Base-by-base conservation (phyloP, 2,888 invertebrate genomes). In the Xanthia icteritia region DNA sequence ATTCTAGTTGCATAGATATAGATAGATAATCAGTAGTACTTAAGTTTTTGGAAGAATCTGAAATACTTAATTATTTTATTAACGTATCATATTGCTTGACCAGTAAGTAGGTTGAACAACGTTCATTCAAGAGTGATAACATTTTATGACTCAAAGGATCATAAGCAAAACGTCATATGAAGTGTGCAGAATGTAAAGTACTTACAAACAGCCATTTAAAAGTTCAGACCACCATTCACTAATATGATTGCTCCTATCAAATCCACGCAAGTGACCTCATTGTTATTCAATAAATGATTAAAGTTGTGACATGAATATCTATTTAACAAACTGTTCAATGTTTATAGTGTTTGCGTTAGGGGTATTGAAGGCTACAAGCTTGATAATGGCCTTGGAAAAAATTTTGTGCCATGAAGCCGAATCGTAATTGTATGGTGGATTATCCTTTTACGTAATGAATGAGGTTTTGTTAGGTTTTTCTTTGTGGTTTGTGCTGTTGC, bases 231-330 rank as follows among this genome's bases (percentile, higher is more conserved):
- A n/a, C 56, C 74, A 76, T 77, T 84, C 77, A 73, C 48, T 61
- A 85, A 78, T 70, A 71, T 81, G 85, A 81, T 84, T 65, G 84
- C 64, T 77, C 54, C 73, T 76, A 86, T 86, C 84, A 79, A 80
- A 86, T 75, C 74, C 65, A 73, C 15, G 5, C 66, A 66, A 76
- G 73, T 85, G 72, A 81, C 81, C 81, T 79, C 82, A 89, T 88
- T 89, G 82, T 79, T 89, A 89, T 89, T 89, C 88, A 88, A 82
- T 82, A 69, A 76, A 63, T 79, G 88, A 80, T 77, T 80, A 77
- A 75, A 79, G 77, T 76, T 89, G 89, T 88, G 88, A 88, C 89
- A 80, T 77, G 88, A 82, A 88, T 89, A 71, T 64, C 81, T 82
- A 82, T 79, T 65, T 77, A 72, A 80, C 70, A 71, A 70, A 77